Evolutionary conservation across 2,888 invertebrate species (phyloP), one percentile per base, ranked within the genome.

Genomic region (Lasioglossum lativentre): DNA sequence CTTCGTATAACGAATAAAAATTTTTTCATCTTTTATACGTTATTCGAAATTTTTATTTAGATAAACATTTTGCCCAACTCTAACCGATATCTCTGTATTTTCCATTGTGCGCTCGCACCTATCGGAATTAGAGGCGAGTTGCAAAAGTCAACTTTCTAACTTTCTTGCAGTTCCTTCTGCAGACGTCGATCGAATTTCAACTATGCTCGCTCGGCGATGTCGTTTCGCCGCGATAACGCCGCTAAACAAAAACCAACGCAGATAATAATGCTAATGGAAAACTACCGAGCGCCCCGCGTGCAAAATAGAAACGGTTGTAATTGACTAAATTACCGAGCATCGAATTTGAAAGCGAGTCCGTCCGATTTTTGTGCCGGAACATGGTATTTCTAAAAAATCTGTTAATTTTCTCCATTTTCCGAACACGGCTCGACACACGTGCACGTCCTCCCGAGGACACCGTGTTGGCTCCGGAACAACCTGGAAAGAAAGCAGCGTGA

Each of bases 221-320:
- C 16, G 38, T 14, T 19, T 10, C 16, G 12, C 16, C 23, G 19
- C 27, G 83, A 74, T 83, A 84, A 83, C 74, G 5, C 16, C 1
- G 19, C 1, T 14, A 10, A 27, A 56, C 16, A n/a, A 30, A 56
- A 78, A 71, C 8, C 72, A 45, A 38, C 59, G 27, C 5, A 42
- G 68, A 68, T 68, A 68, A 34, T 68, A 68, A 23, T 38, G 38
- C 23, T 19, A 45, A 74, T 59, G 85, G 80, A 84, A 86, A 86
- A 71, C 85, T 85, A 77, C 77, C 75, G 63, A 16, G 56, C 40
- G 40, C 34, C 2, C n/a, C 0, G 30, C 38, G n/a, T 16, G 38
- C 16, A 38, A 76, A n/a, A 70, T 34, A 42, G 42, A 23, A 6
- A 16, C 38, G n/a, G 4, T 63, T 71, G 30, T 14, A n/a, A 14